phyloP scores from a whole-genome alignment of 1,140 invertebrate species.

The Pemphigus obesinymphae region DNA sequence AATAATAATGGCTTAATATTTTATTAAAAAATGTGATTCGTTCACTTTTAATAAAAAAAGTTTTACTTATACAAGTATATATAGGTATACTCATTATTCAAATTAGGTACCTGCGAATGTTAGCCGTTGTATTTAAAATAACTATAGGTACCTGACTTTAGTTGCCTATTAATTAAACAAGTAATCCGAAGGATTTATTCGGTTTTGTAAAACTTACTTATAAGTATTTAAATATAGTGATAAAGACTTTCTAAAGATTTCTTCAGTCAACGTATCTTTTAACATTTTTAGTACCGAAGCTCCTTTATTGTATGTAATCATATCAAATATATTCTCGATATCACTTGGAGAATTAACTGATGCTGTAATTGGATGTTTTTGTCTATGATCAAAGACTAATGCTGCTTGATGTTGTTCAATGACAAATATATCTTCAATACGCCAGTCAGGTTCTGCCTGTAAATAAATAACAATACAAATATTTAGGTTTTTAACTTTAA shows the following conservation, averaged over 20 bases:
- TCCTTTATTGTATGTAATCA: conserved; percentile 87
- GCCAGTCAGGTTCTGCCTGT: conserved; percentile 49
- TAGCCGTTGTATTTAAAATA: too few species aligned
- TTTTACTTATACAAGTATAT: too few species aligned
- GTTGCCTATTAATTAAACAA: too few species aligned
- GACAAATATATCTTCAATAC: conserved; percentile 52
- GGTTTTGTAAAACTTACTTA: not conserved
- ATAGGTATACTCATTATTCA: too few species aligned
- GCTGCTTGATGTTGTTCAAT: conserved; percentile 53
- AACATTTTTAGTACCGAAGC: conserved; percentile 49
- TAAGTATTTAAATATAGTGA: conserved; percentile 5
- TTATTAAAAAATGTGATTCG: too few species aligned
- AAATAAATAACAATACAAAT: not conserved
- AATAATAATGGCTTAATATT: too few species aligned
- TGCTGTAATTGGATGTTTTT: conserved; percentile 66
- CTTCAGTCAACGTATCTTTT: not conserved
- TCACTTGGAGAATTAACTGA: conserved; percentile 83
- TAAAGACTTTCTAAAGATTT: conserved; percentile 26
- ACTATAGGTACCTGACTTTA: too few species aligned
- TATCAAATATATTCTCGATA: conserved; percentile 89
- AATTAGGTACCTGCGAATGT: too few species aligned
- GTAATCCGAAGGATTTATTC: too few species aligned
- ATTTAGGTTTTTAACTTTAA: not conserved
- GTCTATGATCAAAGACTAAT: conserved; percentile 61
- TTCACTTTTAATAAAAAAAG: too few species aligned